phyloP scores from a whole-genome alignment of 2,888 invertebrate genomes.

The Rhimphoctona megacephalus region DNA sequence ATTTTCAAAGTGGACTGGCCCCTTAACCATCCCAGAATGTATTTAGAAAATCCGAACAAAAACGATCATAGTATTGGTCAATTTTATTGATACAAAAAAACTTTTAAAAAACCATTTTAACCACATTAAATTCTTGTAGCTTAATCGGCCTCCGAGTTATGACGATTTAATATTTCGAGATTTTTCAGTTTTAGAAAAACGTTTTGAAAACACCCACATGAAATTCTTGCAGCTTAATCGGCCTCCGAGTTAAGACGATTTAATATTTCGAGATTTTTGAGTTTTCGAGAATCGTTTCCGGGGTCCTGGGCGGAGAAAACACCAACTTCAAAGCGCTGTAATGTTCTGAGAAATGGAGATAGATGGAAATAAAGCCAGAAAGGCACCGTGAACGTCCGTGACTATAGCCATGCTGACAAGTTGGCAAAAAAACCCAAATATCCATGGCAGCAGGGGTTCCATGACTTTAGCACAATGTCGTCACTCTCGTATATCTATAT shows the following conservation, averaged over 20 bases:
- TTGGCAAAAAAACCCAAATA: neutral
- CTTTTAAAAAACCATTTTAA: neutral
- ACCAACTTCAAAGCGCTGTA: neutral
- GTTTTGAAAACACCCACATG: no score
- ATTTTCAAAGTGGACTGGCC: no score
- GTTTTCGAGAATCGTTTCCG: neutral
- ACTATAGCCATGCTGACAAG: neutral
- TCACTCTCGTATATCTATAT: neutral
- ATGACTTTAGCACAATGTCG: neutral
- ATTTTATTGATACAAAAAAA: neutral
- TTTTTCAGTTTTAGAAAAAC: no score
- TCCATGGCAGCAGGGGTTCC: neutral
- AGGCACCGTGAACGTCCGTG: neutral
- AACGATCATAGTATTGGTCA: neutral
- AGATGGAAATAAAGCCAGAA: neutral
- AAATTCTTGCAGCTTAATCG: no score
- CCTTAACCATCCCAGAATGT: neutral
- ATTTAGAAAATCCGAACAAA: neutral
- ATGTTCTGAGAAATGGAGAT: neutral
- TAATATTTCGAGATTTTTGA: no score
- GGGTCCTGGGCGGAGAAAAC: neutral
- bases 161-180: neutral
- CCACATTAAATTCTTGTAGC: neutral
- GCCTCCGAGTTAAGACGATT: no score
- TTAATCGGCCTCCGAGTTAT: no score